Percentiles rank a stretch among this genome's conserved stretches.
phyloP scores from a whole-genome alignment of 1,140 invertebrate genomes.

The Colletes latitarsis region DNA sequence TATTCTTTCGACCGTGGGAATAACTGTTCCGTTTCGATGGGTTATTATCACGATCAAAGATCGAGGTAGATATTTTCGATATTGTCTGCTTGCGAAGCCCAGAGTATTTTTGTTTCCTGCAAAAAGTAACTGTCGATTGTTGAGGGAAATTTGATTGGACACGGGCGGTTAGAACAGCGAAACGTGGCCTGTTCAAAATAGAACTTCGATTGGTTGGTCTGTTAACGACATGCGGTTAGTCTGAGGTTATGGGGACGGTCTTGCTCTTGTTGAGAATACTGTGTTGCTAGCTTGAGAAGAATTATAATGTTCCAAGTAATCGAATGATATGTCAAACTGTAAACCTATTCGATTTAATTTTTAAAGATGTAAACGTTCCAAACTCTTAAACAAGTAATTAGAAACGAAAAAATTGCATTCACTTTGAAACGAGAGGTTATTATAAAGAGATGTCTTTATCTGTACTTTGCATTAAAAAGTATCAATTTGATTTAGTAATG shows the following conservation, averaged over 20 bases:
- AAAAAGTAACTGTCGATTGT: neutral
- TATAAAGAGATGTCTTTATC: no score
- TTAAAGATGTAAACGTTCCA: no score
- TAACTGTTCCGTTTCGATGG: neutral
- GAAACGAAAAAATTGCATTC: no score
- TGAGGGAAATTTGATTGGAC: slow-evolving; percentile 2
- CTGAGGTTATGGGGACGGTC: neutral
- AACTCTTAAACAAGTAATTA: no score
- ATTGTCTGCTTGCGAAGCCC: neutral
- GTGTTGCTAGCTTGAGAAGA: neutral
- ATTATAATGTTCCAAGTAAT: neutral
- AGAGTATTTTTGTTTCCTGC: neutral
- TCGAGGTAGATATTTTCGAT: slow-evolving; percentile 19
- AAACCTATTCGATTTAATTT: no score
- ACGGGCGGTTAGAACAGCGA: neutral
- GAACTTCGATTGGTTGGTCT: slow-evolving; percentile 2
- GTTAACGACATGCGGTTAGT: neutral
- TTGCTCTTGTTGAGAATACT: neutral
- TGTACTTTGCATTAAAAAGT: no score
- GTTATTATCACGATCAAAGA: slow-evolving; percentile 7
- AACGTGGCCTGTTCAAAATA: neutral
- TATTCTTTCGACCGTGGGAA: neutral
- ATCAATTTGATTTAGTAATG: no score
- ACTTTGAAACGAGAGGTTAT: no score
- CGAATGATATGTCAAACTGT: neutral